These are phyloP conservation scores for Trissolcus basalis DNA, from an alignment of 1,140 invertebrate species.

Conservation along the genomic window DNA sequence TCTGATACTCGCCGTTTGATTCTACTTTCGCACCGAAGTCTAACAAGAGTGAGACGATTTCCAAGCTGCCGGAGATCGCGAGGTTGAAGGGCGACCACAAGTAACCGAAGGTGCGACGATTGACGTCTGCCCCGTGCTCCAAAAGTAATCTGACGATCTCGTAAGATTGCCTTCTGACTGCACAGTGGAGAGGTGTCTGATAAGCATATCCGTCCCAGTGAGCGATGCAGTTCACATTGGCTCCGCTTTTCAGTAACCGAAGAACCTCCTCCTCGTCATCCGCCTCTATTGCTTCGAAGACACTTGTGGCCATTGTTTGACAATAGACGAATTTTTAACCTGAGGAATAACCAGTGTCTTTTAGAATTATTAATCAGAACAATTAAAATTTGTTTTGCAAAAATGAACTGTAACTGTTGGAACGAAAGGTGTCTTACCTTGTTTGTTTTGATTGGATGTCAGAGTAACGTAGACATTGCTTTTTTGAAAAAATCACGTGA, in stretches of 20 bases:
- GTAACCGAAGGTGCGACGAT: not conserved
- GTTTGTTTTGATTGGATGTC: too few relatives aligned
- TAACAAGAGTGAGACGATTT: not conserved
- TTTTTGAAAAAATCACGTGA: too few relatives aligned
- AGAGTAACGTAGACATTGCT: too few relatives aligned
- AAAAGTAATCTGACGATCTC: not conserved
- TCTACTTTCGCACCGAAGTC: not conserved
- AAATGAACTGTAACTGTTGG: too few relatives aligned
- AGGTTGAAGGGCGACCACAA: conserved; percentile 1
- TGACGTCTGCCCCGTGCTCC: not conserved
- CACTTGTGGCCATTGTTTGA: not conserved
- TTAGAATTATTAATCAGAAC: too few relatives aligned
- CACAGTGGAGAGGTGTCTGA: not conserved
- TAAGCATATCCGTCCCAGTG: not conserved
- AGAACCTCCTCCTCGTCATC: not conserved
- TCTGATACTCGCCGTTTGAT: not conserved
- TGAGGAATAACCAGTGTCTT: too few relatives aligned
- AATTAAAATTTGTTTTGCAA: too few relatives aligned
- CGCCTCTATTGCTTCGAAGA: not conserved
- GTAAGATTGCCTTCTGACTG: not conserved
- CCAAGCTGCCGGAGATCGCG: not conserved
- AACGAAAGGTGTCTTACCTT: too few relatives aligned
- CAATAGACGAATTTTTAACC: too few relatives aligned
- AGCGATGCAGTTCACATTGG: not conserved
- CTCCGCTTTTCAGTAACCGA: not conserved